Conservation (phyloP, 2,113 vertebrate genomes). For the Oreochromis spilurus region DNA sequence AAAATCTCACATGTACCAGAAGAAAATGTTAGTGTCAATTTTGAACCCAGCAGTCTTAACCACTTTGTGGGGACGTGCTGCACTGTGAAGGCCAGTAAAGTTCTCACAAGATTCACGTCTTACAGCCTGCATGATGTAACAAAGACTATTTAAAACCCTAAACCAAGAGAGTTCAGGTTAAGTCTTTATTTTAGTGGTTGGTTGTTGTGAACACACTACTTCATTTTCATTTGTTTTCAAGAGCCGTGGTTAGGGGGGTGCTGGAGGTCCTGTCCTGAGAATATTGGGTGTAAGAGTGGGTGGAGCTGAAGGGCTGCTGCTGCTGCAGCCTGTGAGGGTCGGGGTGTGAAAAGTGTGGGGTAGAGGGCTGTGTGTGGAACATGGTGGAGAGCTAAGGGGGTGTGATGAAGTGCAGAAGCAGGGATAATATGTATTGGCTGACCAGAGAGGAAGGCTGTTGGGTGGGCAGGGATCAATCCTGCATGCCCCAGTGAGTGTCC, state of each 20-base stretch:
- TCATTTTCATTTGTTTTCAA: constrained; percentile 66
- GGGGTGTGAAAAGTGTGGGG: constrained; percentile 86
- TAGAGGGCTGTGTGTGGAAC: constrained; percentile 90
- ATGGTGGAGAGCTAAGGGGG: constrained; percentile 90
- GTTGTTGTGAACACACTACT: neutral
- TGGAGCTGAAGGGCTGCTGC: constrained; percentile 93
- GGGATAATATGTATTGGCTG: constrained; percentile 98
- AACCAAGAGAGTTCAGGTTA: neutral
- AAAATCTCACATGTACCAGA: constrained; percentile 6
- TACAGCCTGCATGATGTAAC: neutral
- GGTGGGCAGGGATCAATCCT: constrained; percentile 88
- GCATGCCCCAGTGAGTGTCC: constrained; percentile 82
- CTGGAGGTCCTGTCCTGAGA: constrained; percentile 99
- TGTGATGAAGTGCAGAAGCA: constrained; percentile 90
- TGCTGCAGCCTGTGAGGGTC: constrained; percentile 79
- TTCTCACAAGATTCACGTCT: neutral
- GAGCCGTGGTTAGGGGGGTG: constrained; percentile 96
- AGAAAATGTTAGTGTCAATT: constrained; percentile 25
- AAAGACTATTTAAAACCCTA: neutral
- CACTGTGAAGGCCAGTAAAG: neutral
- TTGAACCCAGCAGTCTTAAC: neutral
- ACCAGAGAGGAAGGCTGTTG: constrained; percentile 89
- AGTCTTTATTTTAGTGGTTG: neutral
- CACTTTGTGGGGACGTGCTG: constrained; percentile 35
- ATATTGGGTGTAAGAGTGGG: constrained; percentile 94